Evolutionary conservation across 1,140 invertebrate genomes (phyloP).

Genomic region (Mya arenaria): DNA sequence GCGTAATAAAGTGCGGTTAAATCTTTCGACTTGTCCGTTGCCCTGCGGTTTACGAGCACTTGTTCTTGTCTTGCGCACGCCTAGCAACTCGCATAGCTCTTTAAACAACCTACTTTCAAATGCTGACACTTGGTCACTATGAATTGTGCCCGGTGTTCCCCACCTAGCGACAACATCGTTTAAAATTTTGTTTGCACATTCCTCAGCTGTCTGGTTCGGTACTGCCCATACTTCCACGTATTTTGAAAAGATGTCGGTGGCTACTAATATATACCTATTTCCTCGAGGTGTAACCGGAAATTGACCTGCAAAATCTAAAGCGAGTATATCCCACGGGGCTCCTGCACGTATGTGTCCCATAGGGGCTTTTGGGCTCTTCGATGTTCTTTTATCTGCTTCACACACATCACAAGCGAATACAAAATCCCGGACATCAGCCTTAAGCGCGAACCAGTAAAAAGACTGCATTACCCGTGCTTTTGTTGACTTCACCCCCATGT

Average conservation of each 20-base stretch:
- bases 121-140: background rate
- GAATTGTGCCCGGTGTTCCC: conserved; percentile 66
- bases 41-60: conserved; percentile 52
- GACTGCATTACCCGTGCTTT: background rate
- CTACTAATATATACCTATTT: conserved; percentile 29
- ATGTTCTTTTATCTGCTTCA: conserved; percentile 4
- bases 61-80: conserved; percentile 28
- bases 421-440: background rate
- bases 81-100: conserved; percentile 36
- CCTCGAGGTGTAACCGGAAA: conserved; percentile 2
- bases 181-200: conserved; percentile 73
- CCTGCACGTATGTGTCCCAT: background rate
- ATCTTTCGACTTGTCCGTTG: conserved; percentile 65
- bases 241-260: conserved; percentile 57
- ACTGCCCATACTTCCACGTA: conserved; percentile 66
- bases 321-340: background rate
- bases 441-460: conserved; percentile 44
- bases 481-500: conserved; percentile 43
- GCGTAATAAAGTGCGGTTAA: conserved; percentile 65
- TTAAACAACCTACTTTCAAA: conserved; percentile 29
- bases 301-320: conserved; percentile 21
- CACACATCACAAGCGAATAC: background rate
- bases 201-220: conserved; percentile 60
- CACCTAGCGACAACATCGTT: conserved; percentile 74
- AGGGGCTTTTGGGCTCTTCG: background rate